Percentiles rank a stretch among this genome's conserved stretches.
Evolutionary conservation across 2,797 vertebrate species (phyloP).

Genomic region (Hafferia zeledoni): DNA sequence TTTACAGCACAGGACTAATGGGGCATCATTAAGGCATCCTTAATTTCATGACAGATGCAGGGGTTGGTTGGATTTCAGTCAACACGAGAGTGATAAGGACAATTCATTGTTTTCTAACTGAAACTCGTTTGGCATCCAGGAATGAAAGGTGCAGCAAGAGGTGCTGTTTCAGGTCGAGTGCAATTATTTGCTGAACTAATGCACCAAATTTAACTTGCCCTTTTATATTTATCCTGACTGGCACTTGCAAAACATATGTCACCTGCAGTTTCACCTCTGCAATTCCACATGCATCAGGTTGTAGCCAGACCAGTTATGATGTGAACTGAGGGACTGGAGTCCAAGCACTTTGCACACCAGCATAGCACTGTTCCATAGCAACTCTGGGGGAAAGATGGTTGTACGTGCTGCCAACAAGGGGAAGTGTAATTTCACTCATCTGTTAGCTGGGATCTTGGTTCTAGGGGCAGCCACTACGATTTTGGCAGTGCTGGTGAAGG

Average conservation of each 20-base stretch:
- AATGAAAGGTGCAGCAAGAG: too few relatives aligned
- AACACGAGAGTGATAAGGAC: not conserved
- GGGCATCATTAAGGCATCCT: not conserved
- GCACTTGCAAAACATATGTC: not conserved
- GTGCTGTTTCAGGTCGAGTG: not conserved
- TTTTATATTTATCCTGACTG: fast-evolving
- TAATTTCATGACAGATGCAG: too few relatives aligned
- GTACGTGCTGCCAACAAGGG: not conserved
- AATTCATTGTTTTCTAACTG: not conserved
- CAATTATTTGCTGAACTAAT: not conserved
- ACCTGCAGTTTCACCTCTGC: fast-evolving
- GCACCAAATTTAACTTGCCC: not conserved
- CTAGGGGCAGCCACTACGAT: fast-evolving
- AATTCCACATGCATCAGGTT: fast-evolving
- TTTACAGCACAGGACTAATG: not conserved
- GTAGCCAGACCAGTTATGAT: fast-evolving
- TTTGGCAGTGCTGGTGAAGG: not conserved
- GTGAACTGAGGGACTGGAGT: fast-evolving
- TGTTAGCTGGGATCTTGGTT: not conserved
- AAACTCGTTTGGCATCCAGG: fast-evolving
- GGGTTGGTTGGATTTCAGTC: not conserved
- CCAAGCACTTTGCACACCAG: not conserved
- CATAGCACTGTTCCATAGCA: fast-evolving
- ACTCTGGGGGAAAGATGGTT: not conserved
- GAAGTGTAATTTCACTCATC: too few relatives aligned